Evolutionary conservation across 2,797 vertebrate species (phyloP), one percentile per base, ranked within the genome.

Genomic region (Pelodytes ibericus): DNA sequence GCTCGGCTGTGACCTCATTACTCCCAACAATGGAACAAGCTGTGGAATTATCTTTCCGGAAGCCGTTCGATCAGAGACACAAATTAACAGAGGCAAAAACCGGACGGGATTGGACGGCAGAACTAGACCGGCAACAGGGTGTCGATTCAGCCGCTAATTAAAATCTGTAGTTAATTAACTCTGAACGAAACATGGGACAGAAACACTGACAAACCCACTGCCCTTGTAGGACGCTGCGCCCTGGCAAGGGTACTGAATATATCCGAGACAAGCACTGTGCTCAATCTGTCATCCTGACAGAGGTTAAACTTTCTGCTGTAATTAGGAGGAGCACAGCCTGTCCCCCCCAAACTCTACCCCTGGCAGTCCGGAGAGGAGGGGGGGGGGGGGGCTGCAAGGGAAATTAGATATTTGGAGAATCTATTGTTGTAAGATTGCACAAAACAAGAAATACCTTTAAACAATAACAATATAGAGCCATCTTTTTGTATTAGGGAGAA

Each of bases 81-180:
- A 20, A 13, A 7, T 26, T 18, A 56, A 49, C n/a, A 25, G 22
- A 5, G 13, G 24, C 47, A 68, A 26, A 36, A 56, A 30, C 27
- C 44, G 33, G 61, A 47, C n/a, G 44, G 24, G 29, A 49, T 30
- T 26, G 1, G 26, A 25, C 30, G 20, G 20, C 15, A 61, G 0
- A 77, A 75, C 27, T 33, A 70, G 53, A 77, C 2, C 68, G 71
- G 15, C 71, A 68, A 75, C 2, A 10, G 36, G 5, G 16, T 72
- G 44, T 41, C 72, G 76, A 72, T 0, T 29, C 33, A 30, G 49
- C 22, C 61, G 47, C 53, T 75, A 80, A 81, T 31, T 72, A 74
- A 74, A 75, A 72, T 61, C 30, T 62, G 63, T 71, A 78, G 56
- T 63, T 76, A 81, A 80, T 83, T 81, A 80, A 44, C 13, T 72